Conservation (phyloP, 2,888 invertebrate genomes). For the Cecidostiba fungosa region DNA sequence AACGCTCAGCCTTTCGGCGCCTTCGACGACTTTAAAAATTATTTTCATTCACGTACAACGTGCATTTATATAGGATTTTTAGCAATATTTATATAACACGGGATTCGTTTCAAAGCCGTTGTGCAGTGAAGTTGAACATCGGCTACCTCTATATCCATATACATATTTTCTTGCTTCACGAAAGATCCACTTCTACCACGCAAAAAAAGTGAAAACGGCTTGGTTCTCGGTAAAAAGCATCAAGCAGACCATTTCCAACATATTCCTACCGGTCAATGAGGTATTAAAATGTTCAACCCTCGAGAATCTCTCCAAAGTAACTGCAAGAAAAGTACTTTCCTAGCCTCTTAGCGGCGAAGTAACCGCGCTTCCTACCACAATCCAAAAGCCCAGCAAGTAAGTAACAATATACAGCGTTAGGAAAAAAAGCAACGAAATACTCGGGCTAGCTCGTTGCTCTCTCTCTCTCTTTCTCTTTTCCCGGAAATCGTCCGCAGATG, state of each 20-base stretch:
- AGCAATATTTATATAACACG: no score
- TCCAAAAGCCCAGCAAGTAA: background rate
- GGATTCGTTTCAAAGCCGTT: no score
- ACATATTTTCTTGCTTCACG: background rate
- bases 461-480: constrained; percentile 1
- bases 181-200: background rate
- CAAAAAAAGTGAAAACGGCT: background rate
- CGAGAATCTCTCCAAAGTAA: background rate
- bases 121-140: no score
- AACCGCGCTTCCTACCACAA: background rate
- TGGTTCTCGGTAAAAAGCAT: background rate
- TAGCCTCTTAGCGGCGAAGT: background rate
- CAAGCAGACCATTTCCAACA: background rate
- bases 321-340: background rate
- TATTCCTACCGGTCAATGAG: background rate
- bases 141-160: no score
- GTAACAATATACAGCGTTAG: background rate
- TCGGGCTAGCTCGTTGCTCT: background rate
- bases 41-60: background rate
- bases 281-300: background rate
- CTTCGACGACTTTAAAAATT: background rate
- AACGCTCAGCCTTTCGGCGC: background rate
- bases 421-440: background rate
- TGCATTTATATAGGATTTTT: background rate
- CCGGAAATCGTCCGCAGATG: constrained; percentile 47